Evolutionary conservation across 2,797 vertebrate genomes (phyloP), one percentile per base, ranked within the genome.

Genomic region (Acanthurus tractus): DNA sequence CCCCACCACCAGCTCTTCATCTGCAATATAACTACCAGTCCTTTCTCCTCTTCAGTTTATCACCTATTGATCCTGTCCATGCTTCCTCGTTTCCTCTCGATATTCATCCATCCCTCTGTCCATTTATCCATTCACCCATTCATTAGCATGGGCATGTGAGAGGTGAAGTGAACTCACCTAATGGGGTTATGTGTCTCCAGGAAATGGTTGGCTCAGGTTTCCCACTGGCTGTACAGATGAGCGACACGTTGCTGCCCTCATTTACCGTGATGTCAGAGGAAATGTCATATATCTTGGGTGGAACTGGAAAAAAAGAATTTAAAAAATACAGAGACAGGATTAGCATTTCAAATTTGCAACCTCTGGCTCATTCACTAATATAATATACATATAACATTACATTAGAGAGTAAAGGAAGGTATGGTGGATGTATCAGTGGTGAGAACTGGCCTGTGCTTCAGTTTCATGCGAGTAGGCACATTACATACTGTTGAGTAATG

Each of bases 111-210:
- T 65, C 55, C 53, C 52, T 52, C 68, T 23, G 1, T 57, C 59
- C 72, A 77, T 76, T 64, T 65, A 66, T 61, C 64, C 70, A 64
- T 78, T 70, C 63, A 36, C 36, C 67, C 78, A 40, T 79, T 87
- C 81, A 87, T 91, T 87, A 84, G 74, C 66, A 80, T 77, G 61
- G 68, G 56, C 53, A 49, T 69, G 74, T 76, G 78, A 82, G 66
- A 81, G 80, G 86, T 88, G 74, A 81, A 72, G 81, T 92, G 78
- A 90, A 85, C 95, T 95, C 94, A 98, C 98, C 98, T 78, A 96
- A 97, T 40, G 98, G 98, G 81, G 97, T 97, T 95, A 99, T 99
- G 89, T 99, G 98, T 92, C 97, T 96, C 98, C 98, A 99, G 83
- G 97, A 97, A 89, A 99, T 99, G 84, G 95, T 96, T 52, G 98